Percentiles rank a stretch among this genome's conserved stretches.
phyloP scores from a whole-genome alignment of 2,797 vertebrate species.

The Catharus ustulatus region DNA sequence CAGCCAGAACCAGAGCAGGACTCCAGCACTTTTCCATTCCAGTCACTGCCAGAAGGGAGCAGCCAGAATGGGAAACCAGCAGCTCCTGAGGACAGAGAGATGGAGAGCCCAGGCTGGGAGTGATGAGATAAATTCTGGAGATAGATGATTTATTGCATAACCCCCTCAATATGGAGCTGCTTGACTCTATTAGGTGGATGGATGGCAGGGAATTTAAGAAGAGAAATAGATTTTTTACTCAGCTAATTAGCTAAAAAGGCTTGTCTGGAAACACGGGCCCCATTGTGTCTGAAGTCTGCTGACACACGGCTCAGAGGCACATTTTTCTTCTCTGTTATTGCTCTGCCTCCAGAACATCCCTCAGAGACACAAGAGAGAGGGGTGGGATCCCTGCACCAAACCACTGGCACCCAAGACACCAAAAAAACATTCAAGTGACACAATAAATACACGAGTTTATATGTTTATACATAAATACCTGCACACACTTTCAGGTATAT shows the following conservation, averaged over 20 bases:
- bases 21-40: background rate
- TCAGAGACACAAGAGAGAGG: background rate
- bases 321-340: conserved; percentile 44
- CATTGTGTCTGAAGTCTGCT: conserved; percentile 60
- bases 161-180: conserved; percentile 31
- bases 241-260: conserved; percentile 67
- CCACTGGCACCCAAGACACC: background rate
- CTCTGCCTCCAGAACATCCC: conserved; percentile 18
- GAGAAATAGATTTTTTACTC: conserved; percentile 60
- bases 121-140: background rate
- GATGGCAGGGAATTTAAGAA: conserved; percentile 60
- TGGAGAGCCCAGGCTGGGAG: background rate
- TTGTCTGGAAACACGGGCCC: conserved; percentile 55
- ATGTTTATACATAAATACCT: rapidly evolving
- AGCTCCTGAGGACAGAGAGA: background rate
- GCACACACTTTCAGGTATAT: background rate
- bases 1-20: background rate
- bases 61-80: background rate
- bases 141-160: conserved; percentile 32
- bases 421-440: background rate
- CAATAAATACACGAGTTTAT: rapidly evolving
- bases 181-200: conserved; percentile 52
- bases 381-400: background rate
- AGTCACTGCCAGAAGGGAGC: background rate
- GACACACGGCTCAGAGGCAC: background rate